Conservation (phyloP, 2,113 vertebrate species). For the Chaetorhynchus papuensis region DNA sequence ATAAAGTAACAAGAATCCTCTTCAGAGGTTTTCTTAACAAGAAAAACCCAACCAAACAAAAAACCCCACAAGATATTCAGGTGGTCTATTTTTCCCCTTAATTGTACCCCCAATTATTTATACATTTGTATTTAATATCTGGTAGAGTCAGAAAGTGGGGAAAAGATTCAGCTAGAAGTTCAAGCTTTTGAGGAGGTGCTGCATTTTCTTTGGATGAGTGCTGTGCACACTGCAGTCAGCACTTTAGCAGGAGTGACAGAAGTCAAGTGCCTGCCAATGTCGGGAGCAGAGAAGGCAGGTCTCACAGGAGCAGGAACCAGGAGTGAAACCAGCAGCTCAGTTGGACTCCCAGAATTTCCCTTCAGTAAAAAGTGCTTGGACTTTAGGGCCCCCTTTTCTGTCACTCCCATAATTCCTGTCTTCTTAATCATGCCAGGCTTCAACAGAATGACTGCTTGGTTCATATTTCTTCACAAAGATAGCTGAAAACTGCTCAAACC, state of each 20-base stretch:
- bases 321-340: background rate
- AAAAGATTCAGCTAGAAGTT: background rate
- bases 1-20: background rate
- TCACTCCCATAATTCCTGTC: background rate
- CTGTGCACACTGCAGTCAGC: background rate
- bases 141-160: background rate
- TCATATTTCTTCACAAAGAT: background rate
- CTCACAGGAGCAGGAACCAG: background rate
- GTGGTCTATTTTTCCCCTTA: background rate
- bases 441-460: background rate
- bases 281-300: background rate
- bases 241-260: constrained; percentile 18
- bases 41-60: background rate
- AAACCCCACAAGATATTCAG: background rate
- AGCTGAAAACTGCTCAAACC: background rate
- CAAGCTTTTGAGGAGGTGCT: background rate
- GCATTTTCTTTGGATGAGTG: background rate
- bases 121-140: background rate
- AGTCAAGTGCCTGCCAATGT: background rate
- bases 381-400: background rate
- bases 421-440: background rate
- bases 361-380: background rate
- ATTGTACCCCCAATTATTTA: background rate
- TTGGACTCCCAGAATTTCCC: background rate
- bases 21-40: background rate